phyloP scores from a whole-genome alignment of 2,113 vertebrate genomes.

The Ovibos moschatus region DNA sequence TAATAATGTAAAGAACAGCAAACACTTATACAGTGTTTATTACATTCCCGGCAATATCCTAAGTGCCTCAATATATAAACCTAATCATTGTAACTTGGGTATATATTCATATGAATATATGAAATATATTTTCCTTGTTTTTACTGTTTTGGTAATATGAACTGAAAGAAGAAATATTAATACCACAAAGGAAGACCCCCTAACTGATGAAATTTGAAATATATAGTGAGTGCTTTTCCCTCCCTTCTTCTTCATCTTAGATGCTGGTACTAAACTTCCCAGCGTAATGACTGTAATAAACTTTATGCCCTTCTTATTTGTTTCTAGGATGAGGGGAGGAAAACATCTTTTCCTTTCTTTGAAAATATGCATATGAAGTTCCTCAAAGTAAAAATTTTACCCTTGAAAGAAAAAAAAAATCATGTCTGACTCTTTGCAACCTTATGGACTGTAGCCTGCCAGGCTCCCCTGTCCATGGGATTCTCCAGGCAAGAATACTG shows the following conservation, averaged over 20 bases:
- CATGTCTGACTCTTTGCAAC: not conserved
- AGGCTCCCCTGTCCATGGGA: not conserved
- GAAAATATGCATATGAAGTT: conserved; percentile 76
- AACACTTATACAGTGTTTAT: not conserved
- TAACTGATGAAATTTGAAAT: conserved; percentile 75
- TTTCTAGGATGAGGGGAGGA: conserved; percentile 71
- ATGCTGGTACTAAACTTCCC: conserved; percentile 81
- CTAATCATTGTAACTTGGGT: not conserved
- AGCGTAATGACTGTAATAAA: conserved; percentile 72
- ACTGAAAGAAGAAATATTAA: conserved; percentile 72
- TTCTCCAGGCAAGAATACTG: not conserved
- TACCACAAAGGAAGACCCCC: conserved; percentile 42
- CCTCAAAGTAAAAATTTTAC: conserved; percentile 78
- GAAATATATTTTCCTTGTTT: conserved; percentile 61
- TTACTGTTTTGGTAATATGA: conserved; percentile 73
- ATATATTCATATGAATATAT: not conserved
- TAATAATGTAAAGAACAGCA: not conserved
- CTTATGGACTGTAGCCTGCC: rapidly evolving
- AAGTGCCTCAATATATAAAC: not conserved
- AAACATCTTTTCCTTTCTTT: conserved; percentile 72
- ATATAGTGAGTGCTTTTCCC: conserved; percentile 70
- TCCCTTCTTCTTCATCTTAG: conserved; percentile 67
- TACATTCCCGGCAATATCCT: not conserved
- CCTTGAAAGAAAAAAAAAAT: conserved; percentile 27
- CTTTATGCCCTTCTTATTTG: conserved; percentile 75